phyloP scores from a whole-genome alignment of 2,797 vertebrate genomes.

The Botia almorhae region DNA sequence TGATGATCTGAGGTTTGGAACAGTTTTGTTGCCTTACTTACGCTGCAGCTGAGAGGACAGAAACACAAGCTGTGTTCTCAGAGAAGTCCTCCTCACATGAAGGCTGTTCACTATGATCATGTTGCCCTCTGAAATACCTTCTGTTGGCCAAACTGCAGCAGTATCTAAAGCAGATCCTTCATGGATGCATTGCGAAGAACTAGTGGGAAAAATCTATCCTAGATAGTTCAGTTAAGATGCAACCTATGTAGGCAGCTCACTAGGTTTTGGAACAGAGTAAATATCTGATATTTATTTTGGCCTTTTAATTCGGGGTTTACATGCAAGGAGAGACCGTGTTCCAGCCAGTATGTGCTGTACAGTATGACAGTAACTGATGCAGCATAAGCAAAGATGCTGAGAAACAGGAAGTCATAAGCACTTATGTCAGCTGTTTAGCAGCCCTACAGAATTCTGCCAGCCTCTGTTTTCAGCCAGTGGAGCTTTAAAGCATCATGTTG shows the following conservation, averaged over 20 bases:
- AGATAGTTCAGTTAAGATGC: neutral
- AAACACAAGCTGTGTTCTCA: slow-evolving; percentile 6
- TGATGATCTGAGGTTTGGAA: neutral
- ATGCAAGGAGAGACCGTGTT: neutral
- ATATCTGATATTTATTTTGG: slow-evolving; percentile 7
- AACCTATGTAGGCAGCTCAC: neutral
- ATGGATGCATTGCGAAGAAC: no score
- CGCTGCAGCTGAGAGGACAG: neutral
- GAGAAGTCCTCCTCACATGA: neutral
- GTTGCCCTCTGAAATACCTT: no score
- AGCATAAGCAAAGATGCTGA: no score
- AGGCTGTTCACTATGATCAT: no score
- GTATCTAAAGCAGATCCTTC: no score
- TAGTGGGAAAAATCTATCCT: neutral
- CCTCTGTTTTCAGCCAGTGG: no score
- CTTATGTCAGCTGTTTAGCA: no score
- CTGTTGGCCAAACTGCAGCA: no score
- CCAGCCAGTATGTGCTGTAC: neutral
- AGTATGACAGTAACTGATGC: neutral
- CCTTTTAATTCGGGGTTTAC: slow-evolving; percentile 26
- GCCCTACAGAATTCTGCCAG: no score
- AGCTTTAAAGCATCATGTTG: no score
- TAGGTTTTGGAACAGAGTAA: neutral
- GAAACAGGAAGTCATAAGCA: no score
- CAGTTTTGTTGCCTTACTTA: neutral